Base-by-base conservation (phyloP, 2,888 invertebrate species). In the Thereva nobilitata region DNA sequence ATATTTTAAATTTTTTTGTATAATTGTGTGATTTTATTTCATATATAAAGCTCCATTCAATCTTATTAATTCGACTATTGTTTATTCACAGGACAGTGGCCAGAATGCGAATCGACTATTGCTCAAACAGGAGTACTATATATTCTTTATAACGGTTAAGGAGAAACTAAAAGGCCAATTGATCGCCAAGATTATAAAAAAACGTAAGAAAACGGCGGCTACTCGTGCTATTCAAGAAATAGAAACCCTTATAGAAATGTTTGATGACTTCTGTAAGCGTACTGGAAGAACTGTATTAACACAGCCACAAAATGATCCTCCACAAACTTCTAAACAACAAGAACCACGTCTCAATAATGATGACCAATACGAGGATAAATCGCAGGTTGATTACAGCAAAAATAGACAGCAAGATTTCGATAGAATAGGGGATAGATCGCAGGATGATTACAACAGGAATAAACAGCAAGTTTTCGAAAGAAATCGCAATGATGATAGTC, bases 81-180 rank as follows among this genome's bases (percentile, higher is more conserved):
- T 10, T n/a, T 38, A 6, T 53, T 66, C 67, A 40, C 66, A 69
- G 69, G 54, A 64, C 54, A 55, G 41, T 23, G 67, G 67, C 47
- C 42, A 54, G 10, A 65, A 63, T 52, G 45, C 65, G 35, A 55
- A 65, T 65, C 41, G 56, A 56, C 47, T 65, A 4, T 40, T 65
- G 49, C 34, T 12, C 35, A 50, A 65, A n/a, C 34, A 56, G 12
- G 65, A 56, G 42, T 55, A 49, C 50, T 65, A 55, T 35, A 49
- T 65, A 5, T 65, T 56, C 37, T 65, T 65, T 34, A 42, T 56
- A 40, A 65, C 65, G 4, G 55, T 49, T n/a, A 65, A 55, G 10
- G 65, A 65, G 41, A 65, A 65, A 41, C 55, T 65, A 6, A 56
- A 49, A 37, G 65, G 65, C 3, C 65, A 65, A 50, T 10, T 65